Evolutionary conservation across 1,140 invertebrate species (phyloP).

Genomic region (Phenacoccus solenopsis): DNA sequence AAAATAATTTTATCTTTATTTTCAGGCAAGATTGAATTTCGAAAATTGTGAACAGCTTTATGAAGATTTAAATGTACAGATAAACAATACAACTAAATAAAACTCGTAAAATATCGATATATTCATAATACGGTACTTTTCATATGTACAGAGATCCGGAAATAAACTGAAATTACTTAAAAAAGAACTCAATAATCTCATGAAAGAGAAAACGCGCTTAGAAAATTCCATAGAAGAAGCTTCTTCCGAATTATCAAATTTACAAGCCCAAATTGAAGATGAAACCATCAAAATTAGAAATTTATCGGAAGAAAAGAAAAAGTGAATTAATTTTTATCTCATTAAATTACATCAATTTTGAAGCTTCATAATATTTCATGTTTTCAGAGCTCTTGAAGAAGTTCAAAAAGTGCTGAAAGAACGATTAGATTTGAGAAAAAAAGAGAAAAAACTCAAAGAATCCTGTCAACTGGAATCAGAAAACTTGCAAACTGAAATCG

Average conservation of each 20-base stretch:
- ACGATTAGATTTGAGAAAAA: not conserved
- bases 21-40: constrained; percentile 1
- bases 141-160: not conserved
- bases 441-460: constrained; percentile 20
- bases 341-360: not conserved
- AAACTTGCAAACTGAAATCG: not conserved
- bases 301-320: not conserved
- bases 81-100: not conserved
- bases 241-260: not conserved
- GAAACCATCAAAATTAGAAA: not conserved
- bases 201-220: not conserved
- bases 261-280: not conserved
- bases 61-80: not conserved
- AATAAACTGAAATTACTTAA: not conserved
- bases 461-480: constrained; percentile 7
- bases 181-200: not conserved
- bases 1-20: too few species aligned
- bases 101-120: not conserved
- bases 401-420: constrained; percentile 10
- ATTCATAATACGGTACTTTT: not conserved
- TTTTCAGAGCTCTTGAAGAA: not conserved
- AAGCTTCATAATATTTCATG: not conserved
- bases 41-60: constrained; percentile 7
- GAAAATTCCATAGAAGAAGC: not conserved
- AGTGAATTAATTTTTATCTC: not conserved